Evolutionary conservation across 2,113 vertebrate genomes (phyloP).

Genomic region (Otus sunia): DNA sequence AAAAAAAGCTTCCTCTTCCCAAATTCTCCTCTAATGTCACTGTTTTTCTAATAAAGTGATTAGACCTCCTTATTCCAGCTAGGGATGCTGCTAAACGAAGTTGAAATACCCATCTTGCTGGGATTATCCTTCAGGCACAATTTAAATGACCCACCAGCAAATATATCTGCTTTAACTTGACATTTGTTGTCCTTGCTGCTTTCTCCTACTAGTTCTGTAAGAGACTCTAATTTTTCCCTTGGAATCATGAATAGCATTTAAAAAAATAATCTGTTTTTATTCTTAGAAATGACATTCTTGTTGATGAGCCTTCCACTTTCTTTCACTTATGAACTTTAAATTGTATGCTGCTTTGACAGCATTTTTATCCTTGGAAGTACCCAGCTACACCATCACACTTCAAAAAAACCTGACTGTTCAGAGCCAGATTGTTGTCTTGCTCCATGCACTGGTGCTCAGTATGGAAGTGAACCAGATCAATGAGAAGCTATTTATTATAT

Average conservation of each 20-base stretch:
- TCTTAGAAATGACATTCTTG: background rate
- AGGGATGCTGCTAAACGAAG: slow-evolving; percentile 58
- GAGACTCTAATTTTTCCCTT: background rate
- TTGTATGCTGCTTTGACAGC: background rate
- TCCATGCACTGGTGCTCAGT: background rate
- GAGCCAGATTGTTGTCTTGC: background rate
- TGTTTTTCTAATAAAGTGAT: slow-evolving; percentile 64
- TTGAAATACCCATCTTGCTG: slow-evolving; percentile 70
- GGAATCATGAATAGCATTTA: background rate
- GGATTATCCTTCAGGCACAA: slow-evolving; percentile 63
- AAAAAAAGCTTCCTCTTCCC: background rate
- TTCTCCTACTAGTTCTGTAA: slow-evolving; percentile 10
- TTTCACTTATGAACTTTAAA: background rate
- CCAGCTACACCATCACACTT: background rate
- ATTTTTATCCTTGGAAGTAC: background rate
- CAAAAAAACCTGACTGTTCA: background rate
- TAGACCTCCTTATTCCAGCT: slow-evolving; percentile 63
- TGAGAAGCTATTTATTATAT: background rate
- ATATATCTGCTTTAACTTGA: slow-evolving; percentile 65
- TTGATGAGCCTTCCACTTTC: background rate
- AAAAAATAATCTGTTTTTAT: background rate
- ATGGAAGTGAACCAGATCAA: background rate
- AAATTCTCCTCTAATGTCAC: slow-evolving; percentile 46
- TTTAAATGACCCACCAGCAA: slow-evolving; percentile 66
- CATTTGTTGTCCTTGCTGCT: slow-evolving; percentile 71